These are phyloP conservation scores for Punctoribates punctum DNA, from an alignment of 2,888 invertebrate genomes.

Conservation along the genomic window DNA sequence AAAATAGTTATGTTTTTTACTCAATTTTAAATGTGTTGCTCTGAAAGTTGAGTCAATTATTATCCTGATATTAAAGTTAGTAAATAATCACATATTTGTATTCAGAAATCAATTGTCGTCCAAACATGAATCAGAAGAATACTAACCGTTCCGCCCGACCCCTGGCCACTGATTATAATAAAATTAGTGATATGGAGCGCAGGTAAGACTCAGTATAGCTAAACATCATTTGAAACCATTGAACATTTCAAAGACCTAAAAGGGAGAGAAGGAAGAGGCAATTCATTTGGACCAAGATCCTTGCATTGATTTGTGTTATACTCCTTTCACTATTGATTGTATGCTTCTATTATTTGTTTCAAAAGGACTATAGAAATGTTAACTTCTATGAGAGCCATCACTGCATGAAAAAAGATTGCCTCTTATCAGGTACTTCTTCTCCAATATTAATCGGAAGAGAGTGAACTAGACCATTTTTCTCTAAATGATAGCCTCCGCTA, in stretches of 20 bases:
- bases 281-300: not conserved
- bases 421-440: not conserved
- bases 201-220: not conserved
- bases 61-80: not conserved
- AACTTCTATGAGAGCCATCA: not conserved
- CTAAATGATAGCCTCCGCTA: not conserved
- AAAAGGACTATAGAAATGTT: not conserved
- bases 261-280: not conserved
- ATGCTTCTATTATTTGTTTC: constrained; percentile 8
- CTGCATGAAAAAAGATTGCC: not conserved
- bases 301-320: not conserved
- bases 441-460: not conserved
- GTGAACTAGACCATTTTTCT: not conserved
- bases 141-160: not conserved
- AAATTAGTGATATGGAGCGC: constrained; percentile 13
- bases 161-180: constrained; percentile 1
- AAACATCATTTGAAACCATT: not conserved
- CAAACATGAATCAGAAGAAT: not conserved
- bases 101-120: constrained; percentile 3
- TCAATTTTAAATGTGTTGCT: not conserved
- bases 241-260: constrained; percentile 13
- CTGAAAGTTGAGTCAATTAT: not conserved
- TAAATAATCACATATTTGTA: not conserved
- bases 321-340: not conserved
- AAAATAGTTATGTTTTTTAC: not conserved